A percentile compares a stretch with the other conserved stretches of the same genome.
These are phyloP conservation scores for Thymallus thymallus DNA, from an alignment of 2,113 vertebrate species.

Conservation along the genomic window DNA sequence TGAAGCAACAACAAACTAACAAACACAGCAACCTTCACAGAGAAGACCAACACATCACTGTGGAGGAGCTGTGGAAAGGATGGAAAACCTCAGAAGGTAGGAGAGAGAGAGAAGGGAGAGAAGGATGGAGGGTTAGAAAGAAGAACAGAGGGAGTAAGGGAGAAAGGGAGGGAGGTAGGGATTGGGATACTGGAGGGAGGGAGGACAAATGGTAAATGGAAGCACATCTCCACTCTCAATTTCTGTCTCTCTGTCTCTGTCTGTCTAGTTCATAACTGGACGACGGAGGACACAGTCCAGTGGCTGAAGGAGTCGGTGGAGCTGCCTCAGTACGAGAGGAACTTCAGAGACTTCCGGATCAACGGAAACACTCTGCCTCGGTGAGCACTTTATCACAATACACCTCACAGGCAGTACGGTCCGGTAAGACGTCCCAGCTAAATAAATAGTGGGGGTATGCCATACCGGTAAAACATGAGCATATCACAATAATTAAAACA, in stretches of 20 bases:
- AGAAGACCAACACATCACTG: conserved; percentile 97
- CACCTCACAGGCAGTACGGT: too few species aligned
- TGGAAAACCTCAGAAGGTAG: conserved; percentile 96
- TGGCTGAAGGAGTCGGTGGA: conserved; percentile 97
- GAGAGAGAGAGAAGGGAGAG: background rate
- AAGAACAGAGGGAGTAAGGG: too few species aligned
- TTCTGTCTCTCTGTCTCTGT: too few species aligned
- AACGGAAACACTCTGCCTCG: conserved; percentile 95
- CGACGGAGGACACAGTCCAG: conserved; percentile 87
- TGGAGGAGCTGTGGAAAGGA: conserved; percentile 94
- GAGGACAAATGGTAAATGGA: too few species aligned
- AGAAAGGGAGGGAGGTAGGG: too few species aligned
- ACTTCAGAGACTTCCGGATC: conserved; percentile 90
- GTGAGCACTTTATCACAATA: conserved; percentile 59
- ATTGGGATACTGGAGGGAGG: too few species aligned
- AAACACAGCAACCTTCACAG: conserved; percentile 95
- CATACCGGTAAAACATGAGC: too few species aligned
- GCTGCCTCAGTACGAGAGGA: conserved; percentile 95
- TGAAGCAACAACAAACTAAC: conserved; percentile 94
- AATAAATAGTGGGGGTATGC: too few species aligned
- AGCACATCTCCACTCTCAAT: too few species aligned
- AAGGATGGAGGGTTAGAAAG: background rate
- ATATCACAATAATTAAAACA: too few species aligned
- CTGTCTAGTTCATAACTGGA: conserved; percentile 95
- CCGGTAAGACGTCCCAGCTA: too few species aligned